Percentiles rank a stretch among this genome's conserved stretches.
phyloP scores from a whole-genome alignment of 2,797 vertebrate genomes.

The Chaunax sp. region DNA sequence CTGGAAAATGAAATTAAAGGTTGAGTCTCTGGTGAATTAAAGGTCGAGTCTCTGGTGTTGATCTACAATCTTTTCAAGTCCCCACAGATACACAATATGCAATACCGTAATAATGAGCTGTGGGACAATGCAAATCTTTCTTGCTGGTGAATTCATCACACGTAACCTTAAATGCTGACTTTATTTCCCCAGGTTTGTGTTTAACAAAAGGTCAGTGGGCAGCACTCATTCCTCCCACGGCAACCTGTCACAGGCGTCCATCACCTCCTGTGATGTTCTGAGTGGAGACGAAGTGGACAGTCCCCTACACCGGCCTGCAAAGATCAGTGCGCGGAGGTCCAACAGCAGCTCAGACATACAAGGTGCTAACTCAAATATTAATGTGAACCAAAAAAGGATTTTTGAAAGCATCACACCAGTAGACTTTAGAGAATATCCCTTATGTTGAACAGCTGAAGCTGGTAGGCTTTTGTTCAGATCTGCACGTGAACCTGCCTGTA shows the following conservation, averaged over 20 bases:
- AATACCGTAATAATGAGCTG: background rate
- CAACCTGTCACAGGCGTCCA: conserved; percentile 88
- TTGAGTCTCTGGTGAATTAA: conserved; percentile 1
- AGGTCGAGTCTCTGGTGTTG: conserved; percentile 14
- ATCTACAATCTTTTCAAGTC: conserved; percentile 17
- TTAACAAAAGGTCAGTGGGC: conserved; percentile 85
- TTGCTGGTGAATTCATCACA: background rate
- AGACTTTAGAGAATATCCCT: background rate
- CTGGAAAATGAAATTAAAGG: conserved; percentile 9
- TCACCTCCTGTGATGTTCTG: conserved; percentile 86
- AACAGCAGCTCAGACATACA: conserved; percentile 90
- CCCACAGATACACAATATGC: background rate
- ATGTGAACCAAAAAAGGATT: background rate
- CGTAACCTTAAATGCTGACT: conserved; percentile 5
- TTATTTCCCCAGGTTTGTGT: conserved; percentile 82
- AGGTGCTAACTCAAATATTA: conserved; percentile 77
- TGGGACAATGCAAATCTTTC: background rate
- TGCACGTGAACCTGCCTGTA: background rate
- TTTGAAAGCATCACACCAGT: conserved; percentile 1
- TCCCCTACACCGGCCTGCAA: conserved; percentile 79
- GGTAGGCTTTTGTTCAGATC: background rate
- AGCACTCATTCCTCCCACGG: conserved; percentile 87
- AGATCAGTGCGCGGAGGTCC: conserved; percentile 87
- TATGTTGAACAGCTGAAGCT: conserved; percentile 10
- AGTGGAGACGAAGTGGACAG: conserved; percentile 88